phyloP scores from a whole-genome alignment of 1,140 invertebrate genomes.

The Andricus grossulariae region DNA sequence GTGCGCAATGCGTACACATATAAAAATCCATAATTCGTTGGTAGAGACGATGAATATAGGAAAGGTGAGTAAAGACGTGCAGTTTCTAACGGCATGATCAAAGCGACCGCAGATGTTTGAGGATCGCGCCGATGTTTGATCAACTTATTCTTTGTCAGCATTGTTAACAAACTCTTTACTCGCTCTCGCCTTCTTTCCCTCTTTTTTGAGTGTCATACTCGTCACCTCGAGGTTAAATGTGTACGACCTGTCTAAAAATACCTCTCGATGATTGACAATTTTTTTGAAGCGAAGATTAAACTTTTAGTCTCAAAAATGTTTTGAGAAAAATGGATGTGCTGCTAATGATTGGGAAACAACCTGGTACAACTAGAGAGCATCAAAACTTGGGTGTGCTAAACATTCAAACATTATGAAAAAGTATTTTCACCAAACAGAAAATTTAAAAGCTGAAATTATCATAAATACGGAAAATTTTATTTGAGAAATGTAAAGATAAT shows the following conservation, averaged over 20 bases:
- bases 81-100: conserved; percentile 69
- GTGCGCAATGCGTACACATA: conserved; percentile 42
- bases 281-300: background rate
- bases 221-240: conserved; percentile 26
- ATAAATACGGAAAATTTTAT: too few species aligned
- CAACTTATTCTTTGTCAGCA: conserved; percentile 74
- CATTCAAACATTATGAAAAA: background rate
- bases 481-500: too few species aligned
- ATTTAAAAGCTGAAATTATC: too few species aligned
- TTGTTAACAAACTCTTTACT: conserved; percentile 70
- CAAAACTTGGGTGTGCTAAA: too few species aligned
- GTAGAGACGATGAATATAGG: conserved; percentile 62
- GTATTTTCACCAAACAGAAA: background rate
- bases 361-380: too few species aligned
- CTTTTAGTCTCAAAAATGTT: background rate
- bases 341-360: too few species aligned
- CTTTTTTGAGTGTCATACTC: conserved; percentile 27
- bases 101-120: conserved; percentile 73
- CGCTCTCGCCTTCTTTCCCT: conserved; percentile 44
- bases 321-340: too few species aligned
- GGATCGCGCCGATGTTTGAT: conserved; percentile 72
- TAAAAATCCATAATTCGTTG: conserved; percentile 33
- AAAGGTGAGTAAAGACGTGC: conserved; percentile 64
- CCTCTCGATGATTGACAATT: background rate
- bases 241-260: background rate